Percentiles rank a stretch among this genome's conserved stretches.
Evolutionary conservation across 2,113 vertebrate species (phyloP).

Genomic region (Geococcyx californianus): DNA sequence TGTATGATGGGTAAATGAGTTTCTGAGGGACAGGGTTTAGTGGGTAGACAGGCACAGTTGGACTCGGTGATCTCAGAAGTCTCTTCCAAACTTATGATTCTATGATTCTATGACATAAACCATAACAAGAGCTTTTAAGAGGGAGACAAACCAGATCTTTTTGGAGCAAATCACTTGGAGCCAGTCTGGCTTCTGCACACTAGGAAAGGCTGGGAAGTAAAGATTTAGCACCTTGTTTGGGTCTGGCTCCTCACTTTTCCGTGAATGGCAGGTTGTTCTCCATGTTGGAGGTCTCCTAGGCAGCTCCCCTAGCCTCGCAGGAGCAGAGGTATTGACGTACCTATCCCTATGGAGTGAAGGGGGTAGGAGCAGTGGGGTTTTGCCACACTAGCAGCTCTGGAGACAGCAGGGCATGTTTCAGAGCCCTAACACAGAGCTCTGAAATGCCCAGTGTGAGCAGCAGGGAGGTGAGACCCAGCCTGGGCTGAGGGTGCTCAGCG

Average conservation of each 20-base stretch:
- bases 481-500: not conserved
- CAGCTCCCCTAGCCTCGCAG: not conserved
- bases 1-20: too few relatives aligned
- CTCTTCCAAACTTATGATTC: too few relatives aligned
- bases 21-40: too few relatives aligned
- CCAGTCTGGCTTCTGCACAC: not conserved
- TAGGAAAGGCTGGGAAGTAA: not conserved
- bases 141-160: not conserved
- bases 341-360: accelerated
- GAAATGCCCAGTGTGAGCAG: not conserved
- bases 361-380: not conserved
- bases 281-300: accelerated
- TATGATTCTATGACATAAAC: not conserved
- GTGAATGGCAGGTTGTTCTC: not conserved
- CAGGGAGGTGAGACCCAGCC: not conserved
- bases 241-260: not conserved
- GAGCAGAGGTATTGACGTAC: not conserved
- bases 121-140: not conserved
- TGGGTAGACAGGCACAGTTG: too few relatives aligned
- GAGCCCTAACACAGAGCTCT: not conserved
- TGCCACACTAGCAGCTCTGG: accelerated
- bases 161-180: not conserved
- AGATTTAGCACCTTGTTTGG: not conserved
- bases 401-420: not conserved
- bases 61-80: too few relatives aligned